Evolutionary conservation across 2,797 vertebrate genomes (phyloP).

Genomic region (Poeciliopsis infans): DNA sequence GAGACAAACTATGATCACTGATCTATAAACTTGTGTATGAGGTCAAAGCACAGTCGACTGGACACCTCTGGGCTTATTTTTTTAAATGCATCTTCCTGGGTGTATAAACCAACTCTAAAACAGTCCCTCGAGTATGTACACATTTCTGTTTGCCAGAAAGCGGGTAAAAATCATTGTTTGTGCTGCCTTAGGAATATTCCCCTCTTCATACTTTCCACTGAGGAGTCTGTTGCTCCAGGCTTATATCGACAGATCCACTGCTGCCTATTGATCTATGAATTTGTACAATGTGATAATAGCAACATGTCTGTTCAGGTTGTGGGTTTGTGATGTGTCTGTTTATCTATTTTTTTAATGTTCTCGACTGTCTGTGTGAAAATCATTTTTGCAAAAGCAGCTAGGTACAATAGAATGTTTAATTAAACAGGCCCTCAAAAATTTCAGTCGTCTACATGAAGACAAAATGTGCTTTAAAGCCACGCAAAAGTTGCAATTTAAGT

Average conservation of each 20-base stretch:
- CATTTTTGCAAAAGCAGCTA: constrained; percentile 2
- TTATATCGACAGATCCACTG: constrained; percentile 67
- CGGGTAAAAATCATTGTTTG: constrained; percentile 64
- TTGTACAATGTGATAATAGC: constrained; percentile 71
- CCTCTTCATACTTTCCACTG: constrained; percentile 40
- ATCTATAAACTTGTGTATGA: constrained; percentile 25
- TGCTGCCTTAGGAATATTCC: constrained; percentile 43
- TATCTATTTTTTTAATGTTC: constrained; percentile 14
- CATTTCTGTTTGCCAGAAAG: constrained; percentile 61
- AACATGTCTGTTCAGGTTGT: constrained; percentile 49
- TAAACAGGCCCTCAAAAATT: not conserved
- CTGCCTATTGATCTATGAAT: constrained; percentile 76
- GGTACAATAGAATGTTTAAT: not conserved
- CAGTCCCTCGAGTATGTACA: constrained; percentile 40
- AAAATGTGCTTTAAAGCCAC: constrained; percentile 9
- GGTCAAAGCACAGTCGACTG: constrained; percentile 52
- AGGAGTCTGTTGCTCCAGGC: constrained; percentile 55
- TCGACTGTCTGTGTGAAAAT: constrained; percentile 1
- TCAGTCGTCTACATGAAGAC: not conserved
- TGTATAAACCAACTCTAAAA: constrained; percentile 39
- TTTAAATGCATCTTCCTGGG: constrained; percentile 39
- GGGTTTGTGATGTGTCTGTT: constrained; percentile 46
- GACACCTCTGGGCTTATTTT: constrained; percentile 40
- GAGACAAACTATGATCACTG: constrained; percentile 14
- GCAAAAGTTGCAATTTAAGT: constrained; percentile 16